Conservation (phyloP, 2,113 vertebrate species). For the Acanthochromis polyacanthus region DNA sequence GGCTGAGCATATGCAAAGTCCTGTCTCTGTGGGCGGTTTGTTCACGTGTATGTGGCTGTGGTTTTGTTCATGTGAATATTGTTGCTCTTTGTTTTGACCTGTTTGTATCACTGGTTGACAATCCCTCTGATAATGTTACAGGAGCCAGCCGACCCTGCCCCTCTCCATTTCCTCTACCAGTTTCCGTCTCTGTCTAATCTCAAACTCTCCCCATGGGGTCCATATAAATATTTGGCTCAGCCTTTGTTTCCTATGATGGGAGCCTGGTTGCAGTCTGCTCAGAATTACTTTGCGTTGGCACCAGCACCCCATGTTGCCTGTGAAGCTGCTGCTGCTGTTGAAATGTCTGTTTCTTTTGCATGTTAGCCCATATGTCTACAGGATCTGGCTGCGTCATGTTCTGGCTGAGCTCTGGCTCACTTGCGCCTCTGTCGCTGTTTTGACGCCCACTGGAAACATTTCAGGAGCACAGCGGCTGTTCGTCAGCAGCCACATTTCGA, state of each 20-base stretch:
- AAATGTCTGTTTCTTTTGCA: constrained; percentile 3
- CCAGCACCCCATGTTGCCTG: constrained; percentile 24
- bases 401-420: background rate
- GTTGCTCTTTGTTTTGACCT: constrained; percentile 69
- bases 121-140: constrained; percentile 75
- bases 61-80: constrained; percentile 43
- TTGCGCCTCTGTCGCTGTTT: constrained; percentile 16
- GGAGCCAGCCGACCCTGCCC: constrained; percentile 19
- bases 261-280: constrained; percentile 46
- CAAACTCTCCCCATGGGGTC: constrained; percentile 61
- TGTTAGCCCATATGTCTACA: constrained; percentile 3
- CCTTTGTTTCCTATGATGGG: constrained; percentile 60
- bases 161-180: constrained; percentile 28
- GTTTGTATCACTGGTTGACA: constrained; percentile 70
- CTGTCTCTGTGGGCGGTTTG: constrained; percentile 62
- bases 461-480: background rate
- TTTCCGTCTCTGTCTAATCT: constrained; percentile 59
- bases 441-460: background rate
- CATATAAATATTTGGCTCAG: constrained; percentile 71
- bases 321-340: constrained; percentile 1
- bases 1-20: constrained; percentile 59
- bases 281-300: constrained; percentile 30
- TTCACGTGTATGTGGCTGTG: constrained; percentile 32
- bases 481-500: background rate
- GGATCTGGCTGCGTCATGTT: constrained; percentile 2